Evolutionary conservation across 2,113 vertebrate species (phyloP).

Genomic region (Colistium nudipinnis): DNA sequence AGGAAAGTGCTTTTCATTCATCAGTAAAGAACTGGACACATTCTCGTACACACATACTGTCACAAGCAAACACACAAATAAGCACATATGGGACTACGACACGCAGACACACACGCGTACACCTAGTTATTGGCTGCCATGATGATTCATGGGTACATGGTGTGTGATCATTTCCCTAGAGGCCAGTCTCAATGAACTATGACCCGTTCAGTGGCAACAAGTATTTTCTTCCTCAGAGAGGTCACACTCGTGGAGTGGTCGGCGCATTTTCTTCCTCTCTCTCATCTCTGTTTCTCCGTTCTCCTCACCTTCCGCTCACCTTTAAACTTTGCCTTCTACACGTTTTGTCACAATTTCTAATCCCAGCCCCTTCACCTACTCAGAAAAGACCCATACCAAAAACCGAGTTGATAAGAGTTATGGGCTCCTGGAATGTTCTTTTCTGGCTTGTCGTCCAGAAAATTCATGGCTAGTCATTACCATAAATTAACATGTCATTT

Average conservation of each 20-base stretch:
- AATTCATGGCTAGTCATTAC: not conserved
- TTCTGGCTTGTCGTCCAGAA: not conserved
- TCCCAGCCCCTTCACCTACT: not conserved
- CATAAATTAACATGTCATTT: constrained; percentile 25
- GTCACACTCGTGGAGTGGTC: constrained; percentile 36
- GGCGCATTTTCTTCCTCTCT: constrained; percentile 17
- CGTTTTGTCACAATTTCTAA: not conserved
- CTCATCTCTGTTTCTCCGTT: constrained; percentile 35
- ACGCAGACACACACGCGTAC: constrained; percentile 19
- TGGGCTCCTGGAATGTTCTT: constrained; percentile 12
- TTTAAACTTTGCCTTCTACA: constrained; percentile 31
- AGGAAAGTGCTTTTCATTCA: constrained; percentile 50
- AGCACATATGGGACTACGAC: constrained; percentile 30
- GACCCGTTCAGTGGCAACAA: constrained; percentile 44
- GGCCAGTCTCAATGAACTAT: constrained; percentile 41
- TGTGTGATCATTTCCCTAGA: constrained; percentile 43
- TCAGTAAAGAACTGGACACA: constrained; percentile 33
- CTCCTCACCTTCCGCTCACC: constrained; percentile 45
- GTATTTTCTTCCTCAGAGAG: constrained; percentile 29
- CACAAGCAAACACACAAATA: constrained; percentile 34
- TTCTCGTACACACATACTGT: constrained; percentile 21
- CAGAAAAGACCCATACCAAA: not conserved
- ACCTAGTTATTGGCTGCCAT: constrained; percentile 32
- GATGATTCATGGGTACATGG: constrained; percentile 57
- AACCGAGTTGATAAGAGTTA: not conserved